Percentiles rank a stretch among this genome's conserved stretches.
phyloP scores from a whole-genome alignment of 2,888 invertebrate species.

The Hydropsyche betteni region DNA sequence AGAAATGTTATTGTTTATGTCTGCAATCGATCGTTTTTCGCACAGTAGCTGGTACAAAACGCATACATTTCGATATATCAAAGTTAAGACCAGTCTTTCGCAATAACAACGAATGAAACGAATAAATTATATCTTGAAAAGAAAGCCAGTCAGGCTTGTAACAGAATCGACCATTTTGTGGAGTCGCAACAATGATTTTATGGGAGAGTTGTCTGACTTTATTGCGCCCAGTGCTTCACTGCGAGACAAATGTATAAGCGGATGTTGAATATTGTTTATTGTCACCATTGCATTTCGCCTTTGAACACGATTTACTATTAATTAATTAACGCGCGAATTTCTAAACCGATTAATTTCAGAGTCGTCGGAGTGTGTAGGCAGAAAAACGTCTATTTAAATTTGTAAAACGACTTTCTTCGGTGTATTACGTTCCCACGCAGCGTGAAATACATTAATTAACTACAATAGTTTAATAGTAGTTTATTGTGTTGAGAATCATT shows the following conservation, averaged over 20 bases:
- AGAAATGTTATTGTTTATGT: too few relatives aligned
- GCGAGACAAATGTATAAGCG: constrained; percentile 23
- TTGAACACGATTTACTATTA: too few relatives aligned
- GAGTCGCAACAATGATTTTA: constrained; percentile 20
- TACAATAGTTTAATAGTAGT: not conserved
- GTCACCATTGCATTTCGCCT: not conserved
- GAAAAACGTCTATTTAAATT: too few relatives aligned
- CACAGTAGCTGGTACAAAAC: too few relatives aligned
- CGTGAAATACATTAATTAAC: constrained; percentile 6
- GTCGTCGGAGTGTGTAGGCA: too few relatives aligned
- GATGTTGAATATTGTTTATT: constrained; percentile 33
- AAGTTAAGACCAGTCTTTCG: not conserved
- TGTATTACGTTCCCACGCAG: constrained; percentile 1
- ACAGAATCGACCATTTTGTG: constrained; percentile 14
- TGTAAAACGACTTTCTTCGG: too few relatives aligned
- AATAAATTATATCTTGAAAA: constrained; percentile 23
- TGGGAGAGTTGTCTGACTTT: constrained; percentile 8
- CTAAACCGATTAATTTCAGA: too few relatives aligned
- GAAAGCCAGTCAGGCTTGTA: not conserved
- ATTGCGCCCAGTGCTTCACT: constrained; percentile 20
- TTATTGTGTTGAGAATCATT: constrained; percentile 5
- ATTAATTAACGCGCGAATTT: too few relatives aligned
- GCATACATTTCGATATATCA: too few relatives aligned
- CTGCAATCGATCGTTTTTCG: too few relatives aligned
- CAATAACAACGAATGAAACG: constrained; percentile 9